Evolutionary conservation across 2,113 vertebrate genomes (phyloP), one percentile per base, ranked within the genome.

Genomic region (Pardalotus punctatus): DNA sequence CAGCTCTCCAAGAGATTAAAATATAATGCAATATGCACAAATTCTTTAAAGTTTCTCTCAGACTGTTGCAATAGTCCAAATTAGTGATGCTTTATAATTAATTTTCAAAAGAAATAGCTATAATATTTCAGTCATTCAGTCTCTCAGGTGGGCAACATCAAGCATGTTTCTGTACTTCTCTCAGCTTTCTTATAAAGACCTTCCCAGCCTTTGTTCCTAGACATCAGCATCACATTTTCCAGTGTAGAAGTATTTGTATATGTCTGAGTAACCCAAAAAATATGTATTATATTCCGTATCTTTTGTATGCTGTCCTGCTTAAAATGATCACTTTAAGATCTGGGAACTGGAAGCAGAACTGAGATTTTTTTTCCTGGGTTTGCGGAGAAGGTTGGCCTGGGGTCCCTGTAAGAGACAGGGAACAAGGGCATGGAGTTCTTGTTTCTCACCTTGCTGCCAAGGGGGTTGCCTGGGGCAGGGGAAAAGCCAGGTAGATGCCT

Each of bases 331-430:
- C 18, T 51, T 33, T 43, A 51, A 60, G 14, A 86, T 27, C 17
- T 33, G 27, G 31, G 11, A 51, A 36, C 22, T 3, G 7, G 33
- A 50, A 45, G 45, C 33, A 77, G 33, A 77, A 69, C 14, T 1
- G 18, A 18, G 12, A 4, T 36, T 11, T 77, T 60, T 53, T 36
- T 51, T 38, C 18, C 18, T 2, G 0, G 7, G 6, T 33, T 86
- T 0, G 0, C 5, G 3, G 72, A 77, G 38, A 27, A 43, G 8
- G 22, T 36, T 67, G 43, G 71, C 36, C 31, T 0, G 1, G 9
- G 7, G 22, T 77, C 7, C 7, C 3, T 0, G 6, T 23, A 69
- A 69, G 33, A 69, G 31, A 50, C 11, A 43, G 22, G 12, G 4
- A 60, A 51, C 14, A 69, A 38, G 35, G 58, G 28, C 53, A 36